phyloP scores from a whole-genome alignment of 2,113 vertebrate genomes.

The Cyrtonyx montezumae region DNA sequence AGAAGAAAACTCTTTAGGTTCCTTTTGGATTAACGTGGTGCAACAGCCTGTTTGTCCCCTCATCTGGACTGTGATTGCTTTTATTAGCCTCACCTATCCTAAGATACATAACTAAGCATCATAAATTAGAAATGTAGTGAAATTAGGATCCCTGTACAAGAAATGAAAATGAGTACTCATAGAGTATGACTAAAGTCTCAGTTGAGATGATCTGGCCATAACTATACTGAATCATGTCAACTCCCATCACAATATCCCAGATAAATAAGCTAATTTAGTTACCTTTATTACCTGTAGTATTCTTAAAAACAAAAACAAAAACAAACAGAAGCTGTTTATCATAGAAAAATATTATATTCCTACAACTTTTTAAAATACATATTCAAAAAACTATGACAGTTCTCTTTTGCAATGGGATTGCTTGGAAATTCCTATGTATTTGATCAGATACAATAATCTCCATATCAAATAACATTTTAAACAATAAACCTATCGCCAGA shows the following conservation, averaged over 20 bases:
- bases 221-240: not conserved
- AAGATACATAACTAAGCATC: not conserved
- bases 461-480: not conserved
- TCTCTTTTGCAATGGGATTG: not conserved
- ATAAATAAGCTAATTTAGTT: not conserved
- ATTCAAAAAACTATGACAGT: not conserved
- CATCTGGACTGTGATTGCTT: not conserved
- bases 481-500: not conserved
- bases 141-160: not conserved
- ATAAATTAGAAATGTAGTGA: not conserved
- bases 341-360: not conserved
- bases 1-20: not conserved
- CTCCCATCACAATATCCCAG: not conserved
- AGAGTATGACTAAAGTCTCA: not conserved
- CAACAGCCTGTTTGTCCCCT: not conserved
- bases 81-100: not conserved
- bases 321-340: not conserved
- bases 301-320: not conserved
- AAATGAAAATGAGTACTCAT: not conserved
- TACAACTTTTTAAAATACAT: not conserved
- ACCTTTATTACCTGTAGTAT: not conserved
- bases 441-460: not conserved
- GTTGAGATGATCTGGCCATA: not conserved
- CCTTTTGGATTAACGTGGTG: not conserved
- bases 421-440: not conserved